Evolutionary conservation across 2,113 vertebrate species (phyloP).

Genomic region (Burhinus oedicnemus): DNA sequence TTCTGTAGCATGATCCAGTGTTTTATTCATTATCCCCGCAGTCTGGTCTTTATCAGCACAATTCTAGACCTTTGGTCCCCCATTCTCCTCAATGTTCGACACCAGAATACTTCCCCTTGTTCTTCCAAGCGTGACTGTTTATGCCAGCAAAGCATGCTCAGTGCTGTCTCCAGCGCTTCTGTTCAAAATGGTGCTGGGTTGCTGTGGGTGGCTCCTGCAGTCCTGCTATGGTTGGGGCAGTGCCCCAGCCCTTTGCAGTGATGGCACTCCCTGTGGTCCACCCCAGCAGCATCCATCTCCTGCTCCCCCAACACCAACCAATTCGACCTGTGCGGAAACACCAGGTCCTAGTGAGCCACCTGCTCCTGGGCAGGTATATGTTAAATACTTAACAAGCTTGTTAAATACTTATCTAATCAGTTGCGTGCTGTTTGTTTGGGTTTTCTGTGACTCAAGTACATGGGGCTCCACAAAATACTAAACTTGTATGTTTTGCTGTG

Average conservation of each 20-base stretch:
- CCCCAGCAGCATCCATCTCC: neutral
- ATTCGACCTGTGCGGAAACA: neutral
- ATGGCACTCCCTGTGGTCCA: neutral
- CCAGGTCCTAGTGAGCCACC: neutral
- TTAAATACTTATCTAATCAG: neutral
- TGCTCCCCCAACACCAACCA: neutral
- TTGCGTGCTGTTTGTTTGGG: neutral
- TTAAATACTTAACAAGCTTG: neutral
- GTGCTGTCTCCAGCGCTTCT: neutral
- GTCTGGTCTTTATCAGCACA: neutral
- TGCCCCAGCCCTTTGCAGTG: neutral
- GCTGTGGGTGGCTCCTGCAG: neutral
- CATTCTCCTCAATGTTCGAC: accelerated
- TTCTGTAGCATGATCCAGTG: neutral
- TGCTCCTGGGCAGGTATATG: neutral
- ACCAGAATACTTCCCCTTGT: neutral
- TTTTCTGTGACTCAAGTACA: neutral
- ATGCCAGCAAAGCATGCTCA: neutral
- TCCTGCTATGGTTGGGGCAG: neutral
- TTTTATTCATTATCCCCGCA: neutral
- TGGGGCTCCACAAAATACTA: neutral
- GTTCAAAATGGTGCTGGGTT: neutral
- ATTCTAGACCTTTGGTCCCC: neutral
- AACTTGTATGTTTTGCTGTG: neutral
- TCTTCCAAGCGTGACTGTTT: neutral